Conservation (phyloP, 2,888 invertebrate genomes). For the Endomychus coccineus region DNA sequence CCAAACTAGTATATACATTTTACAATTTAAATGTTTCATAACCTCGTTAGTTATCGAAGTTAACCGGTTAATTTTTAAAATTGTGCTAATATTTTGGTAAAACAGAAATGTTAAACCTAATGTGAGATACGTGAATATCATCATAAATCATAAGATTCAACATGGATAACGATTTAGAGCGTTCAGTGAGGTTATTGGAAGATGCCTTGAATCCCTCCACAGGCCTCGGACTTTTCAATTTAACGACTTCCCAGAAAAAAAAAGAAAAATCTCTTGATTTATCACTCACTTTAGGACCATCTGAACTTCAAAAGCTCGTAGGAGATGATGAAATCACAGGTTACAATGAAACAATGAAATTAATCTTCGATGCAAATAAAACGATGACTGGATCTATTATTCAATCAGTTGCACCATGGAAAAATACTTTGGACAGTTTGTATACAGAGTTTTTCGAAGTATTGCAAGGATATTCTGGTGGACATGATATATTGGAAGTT, state of each 20-base stretch:
- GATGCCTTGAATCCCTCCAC: conserved; percentile 34
- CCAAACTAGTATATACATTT: no score
- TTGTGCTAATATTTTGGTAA: no score
- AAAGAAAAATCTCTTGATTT: conserved; percentile 21
- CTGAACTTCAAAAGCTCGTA: conserved; percentile 26
- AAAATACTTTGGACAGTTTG: conserved; percentile 35
- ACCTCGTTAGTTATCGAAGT: no score
- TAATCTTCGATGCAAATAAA: conserved; percentile 24
- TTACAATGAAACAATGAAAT: conserved; percentile 23
- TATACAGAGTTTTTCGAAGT: conserved; percentile 41
- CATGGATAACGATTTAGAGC: conserved; percentile 40
- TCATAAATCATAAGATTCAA: no score
- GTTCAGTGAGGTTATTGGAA: conserved; percentile 38
- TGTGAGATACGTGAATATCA: no score
- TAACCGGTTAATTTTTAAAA: no score
- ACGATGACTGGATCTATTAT: conserved; percentile 35
- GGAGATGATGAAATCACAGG: conserved; percentile 15
- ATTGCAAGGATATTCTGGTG: conserved; percentile 35
- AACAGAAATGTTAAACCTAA: no score
- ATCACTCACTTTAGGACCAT: conserved; percentile 28
- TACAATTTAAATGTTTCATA: no score
- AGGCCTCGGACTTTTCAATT: conserved; percentile 28
- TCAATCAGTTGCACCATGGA: conserved; percentile 35
- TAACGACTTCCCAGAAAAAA: conserved; percentile 10
- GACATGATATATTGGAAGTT: conserved; percentile 36